phyloP scores from a whole-genome alignment of 2,113 vertebrate genomes.

The Psophia crepitans region DNA sequence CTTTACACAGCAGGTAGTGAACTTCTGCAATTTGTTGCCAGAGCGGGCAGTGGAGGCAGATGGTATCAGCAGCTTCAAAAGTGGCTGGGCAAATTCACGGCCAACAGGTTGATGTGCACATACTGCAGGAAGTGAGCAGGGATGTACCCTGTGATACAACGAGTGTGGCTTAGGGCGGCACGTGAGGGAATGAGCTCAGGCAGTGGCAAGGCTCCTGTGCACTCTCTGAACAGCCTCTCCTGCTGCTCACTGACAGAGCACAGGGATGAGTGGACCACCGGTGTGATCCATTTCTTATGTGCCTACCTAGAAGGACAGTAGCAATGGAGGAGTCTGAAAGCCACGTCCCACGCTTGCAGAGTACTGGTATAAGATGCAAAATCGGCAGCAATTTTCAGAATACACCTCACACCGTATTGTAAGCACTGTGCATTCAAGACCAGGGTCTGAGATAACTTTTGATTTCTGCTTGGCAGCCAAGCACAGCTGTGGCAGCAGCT shows the following conservation, averaged over 20 bases:
- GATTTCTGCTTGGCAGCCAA: neutral
- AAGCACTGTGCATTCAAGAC: neutral
- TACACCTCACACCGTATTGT: neutral
- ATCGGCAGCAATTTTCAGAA: neutral
- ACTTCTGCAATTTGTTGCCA: neutral
- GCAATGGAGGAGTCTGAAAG: neutral
- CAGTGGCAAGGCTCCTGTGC: neutral
- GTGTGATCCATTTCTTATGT: neutral
- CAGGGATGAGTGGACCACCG: neutral
- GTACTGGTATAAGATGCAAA: neutral
- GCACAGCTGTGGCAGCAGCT: neutral
- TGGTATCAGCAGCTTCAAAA: neutral
- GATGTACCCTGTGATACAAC: neutral
- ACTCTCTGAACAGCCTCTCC: neutral
- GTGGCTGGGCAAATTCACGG: neutral
- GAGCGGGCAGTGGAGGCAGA: neutral
- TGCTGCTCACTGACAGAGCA: neutral
- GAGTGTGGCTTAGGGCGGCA: neutral
- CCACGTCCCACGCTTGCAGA: neutral
- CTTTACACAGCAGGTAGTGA: neutral
- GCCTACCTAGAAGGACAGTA: neutral
- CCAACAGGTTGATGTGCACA: neutral
- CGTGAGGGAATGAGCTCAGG: neutral
- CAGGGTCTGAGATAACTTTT: neutral
- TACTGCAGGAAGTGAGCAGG: neutral